A percentile compares a stretch with the other conserved stretches of the same genome.
phyloP scores from a whole-genome alignment of 2,888 invertebrate genomes.

The Acanthococcus lagerstroemiae region DNA sequence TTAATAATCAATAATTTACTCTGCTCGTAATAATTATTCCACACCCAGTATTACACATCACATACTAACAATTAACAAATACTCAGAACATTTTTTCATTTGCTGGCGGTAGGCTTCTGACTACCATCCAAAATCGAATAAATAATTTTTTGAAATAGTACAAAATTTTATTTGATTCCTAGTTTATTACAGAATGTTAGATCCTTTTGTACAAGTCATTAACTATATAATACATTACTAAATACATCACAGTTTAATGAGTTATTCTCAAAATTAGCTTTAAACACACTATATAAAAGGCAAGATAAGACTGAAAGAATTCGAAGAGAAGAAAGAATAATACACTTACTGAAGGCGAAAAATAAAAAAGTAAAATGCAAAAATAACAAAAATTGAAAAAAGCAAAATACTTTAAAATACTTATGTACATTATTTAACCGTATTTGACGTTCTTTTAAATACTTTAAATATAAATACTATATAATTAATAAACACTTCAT shows the following conservation, averaged over 20 bases:
- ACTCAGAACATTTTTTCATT: no score
- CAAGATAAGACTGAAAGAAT: conserved; percentile 14
- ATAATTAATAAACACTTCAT: no score
- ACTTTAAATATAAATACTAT: no score
- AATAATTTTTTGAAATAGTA: conserved; percentile 12
- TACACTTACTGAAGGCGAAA: neutral
- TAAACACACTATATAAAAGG: conserved; percentile 29
- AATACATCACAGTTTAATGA: conserved; percentile 32
- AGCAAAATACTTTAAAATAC: conserved; percentile 2
- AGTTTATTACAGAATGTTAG: conserved; percentile 30
- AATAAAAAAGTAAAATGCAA: neutral
- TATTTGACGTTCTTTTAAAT: no score
- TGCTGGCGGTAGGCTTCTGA: no score
- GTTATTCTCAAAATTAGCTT: conserved; percentile 27
- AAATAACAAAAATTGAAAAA: conserved; percentile 11
- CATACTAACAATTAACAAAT: no score
- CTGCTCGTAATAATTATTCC: no score
- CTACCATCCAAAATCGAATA: neutral
- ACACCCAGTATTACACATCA: no score
- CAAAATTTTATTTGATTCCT: conserved; percentile 31
- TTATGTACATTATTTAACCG: neutral
- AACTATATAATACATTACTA: conserved; percentile 31
- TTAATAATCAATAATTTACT: no score
- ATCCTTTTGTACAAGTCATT: conserved; percentile 10
- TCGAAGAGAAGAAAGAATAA: conserved; percentile 5